phyloP scores from a whole-genome alignment of 30 jellyfish, hydroid and myxozoan genomes.

The Sanderia malayensis region DNA sequence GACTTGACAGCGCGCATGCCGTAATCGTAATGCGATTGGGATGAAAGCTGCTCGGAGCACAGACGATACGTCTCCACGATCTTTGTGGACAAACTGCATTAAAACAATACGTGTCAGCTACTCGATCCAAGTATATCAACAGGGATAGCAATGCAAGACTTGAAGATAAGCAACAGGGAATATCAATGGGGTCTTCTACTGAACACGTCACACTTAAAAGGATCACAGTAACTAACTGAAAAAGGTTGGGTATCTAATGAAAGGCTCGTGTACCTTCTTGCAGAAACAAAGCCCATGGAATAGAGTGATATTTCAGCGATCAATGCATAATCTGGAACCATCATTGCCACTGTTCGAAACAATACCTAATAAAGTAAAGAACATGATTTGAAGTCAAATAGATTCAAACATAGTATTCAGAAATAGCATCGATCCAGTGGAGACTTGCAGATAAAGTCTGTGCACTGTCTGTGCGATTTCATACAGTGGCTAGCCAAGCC shows the following conservation, averaged over 20 bases:
- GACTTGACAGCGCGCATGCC: slow-evolving; percentile 98
- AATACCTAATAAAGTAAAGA: slow-evolving; percentile 39
- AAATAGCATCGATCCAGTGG: too few relatives aligned
- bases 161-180: neutral
- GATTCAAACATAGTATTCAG: too few relatives aligned
- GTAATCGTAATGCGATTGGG: slow-evolving; percentile 93
- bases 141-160: too few relatives aligned
- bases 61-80: slow-evolving; percentile 89
- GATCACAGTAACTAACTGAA: too few relatives aligned
- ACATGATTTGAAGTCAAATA: too few relatives aligned
- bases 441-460: too few relatives aligned
- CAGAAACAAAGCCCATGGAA: slow-evolving; percentile 91
- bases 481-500: too few relatives aligned
- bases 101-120: too few relatives aligned
- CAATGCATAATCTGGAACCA: slow-evolving; percentile 93
- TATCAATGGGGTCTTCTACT: neutral
- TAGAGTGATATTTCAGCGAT: slow-evolving; percentile 86
- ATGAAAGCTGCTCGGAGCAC: slow-evolving; percentile 88
- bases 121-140: too few relatives aligned
- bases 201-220: too few relatives aligned
- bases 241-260: too few relatives aligned
- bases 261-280: slow-evolving; percentile 69
- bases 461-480: too few relatives aligned
- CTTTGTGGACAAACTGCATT: slow-evolving; percentile 81
- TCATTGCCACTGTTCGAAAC: slow-evolving; percentile 96